Evolutionary conservation across 92 coral and sea anemone genomes (phyloP), one percentile per base, ranked within the genome.

Genomic region (Epizoanthus stellaris): DNA sequence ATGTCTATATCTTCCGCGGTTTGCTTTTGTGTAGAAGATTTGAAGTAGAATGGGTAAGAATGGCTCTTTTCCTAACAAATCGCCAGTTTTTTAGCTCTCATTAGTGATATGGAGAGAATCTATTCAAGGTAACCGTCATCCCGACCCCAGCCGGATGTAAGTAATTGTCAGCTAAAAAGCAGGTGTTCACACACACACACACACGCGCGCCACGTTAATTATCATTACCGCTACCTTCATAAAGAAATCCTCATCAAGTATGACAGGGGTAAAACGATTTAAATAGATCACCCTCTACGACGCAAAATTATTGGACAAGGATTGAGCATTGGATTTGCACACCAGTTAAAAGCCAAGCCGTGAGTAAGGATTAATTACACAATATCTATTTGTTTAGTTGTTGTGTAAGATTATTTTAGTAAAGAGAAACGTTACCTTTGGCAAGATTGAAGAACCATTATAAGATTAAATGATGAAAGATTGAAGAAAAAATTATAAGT

Each of bases 121-220:
- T 75, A 54, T 75, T 34, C n/a, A 10, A 76, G 61, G 45, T 19
- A 56, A 58, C 65, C 1, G 6, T 56, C 53, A 20, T 53, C 38
- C 80, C 19, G 43, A 38, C 16, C 47, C 59, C 58, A 79, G 53
- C 61, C 83, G 72, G 60, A 76, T 21, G 60, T 45, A 4, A 64
- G 43, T 56, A 20, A 79, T 20, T 30, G 39, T 42, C 36, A 17
- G 21, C n/a, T 17, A 20, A 40, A 10, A 9, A 43, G 14, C 83
- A 79, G 83, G 59, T 79, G 83, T 16, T n/a, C 20, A 19, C 11
- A n/a, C 30, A 16, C 54, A 63, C 83, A 70, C 73, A 38, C 30
- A 16, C 54, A 63, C 83, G 59, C 73, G 17, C 64, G 30, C 20
- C 6, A 11, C 60, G 47, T 19, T 62, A 63, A 79, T 43, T 40